Base-by-base conservation (phyloP, 23 tunicate genomes). In the Trididemnum miniatum region DNA sequence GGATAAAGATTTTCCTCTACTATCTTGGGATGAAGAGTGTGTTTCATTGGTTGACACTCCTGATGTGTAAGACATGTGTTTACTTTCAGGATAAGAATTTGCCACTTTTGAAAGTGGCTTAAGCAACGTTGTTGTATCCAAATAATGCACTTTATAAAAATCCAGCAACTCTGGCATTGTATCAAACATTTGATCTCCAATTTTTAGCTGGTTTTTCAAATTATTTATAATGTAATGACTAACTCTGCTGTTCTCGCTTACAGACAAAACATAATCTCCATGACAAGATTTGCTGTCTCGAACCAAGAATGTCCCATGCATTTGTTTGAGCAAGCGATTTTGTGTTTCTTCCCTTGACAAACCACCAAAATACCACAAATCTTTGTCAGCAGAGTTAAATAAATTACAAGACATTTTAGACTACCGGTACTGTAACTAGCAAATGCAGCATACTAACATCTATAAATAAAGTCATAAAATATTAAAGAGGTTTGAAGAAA, bases 231-330 rank as follows among this genome's bases (percentile, higher is more conserved):
- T 96, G 71, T 96, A 96, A 50, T 96, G 99, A 59, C 93, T 88
- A 23, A 96, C 99, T 83, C 88, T 87, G 77, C 97, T 88, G 36
- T 96, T 96, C 81, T 96, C 97, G 77, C 97, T 91, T 7, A 96
- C 99, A 57, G 99, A 96, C 40, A 96, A 60, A 20, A 96, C 99
- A 87, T 74, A 91, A 76, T 96, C 99, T 12, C 96, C 99, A 35
- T 81, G 81, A 66, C 89, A 84, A 4, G 92, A 82, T 0, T 83
- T 88, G 64, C 97, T 91, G 82, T 91, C 92, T 40, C 99, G 83
- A 12, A 96, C 97, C n/a, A 96, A 75, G 71, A 96, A 96, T 4
- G 99, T 82, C 28, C 99, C 99, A 76, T 96, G 97, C 36, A 65
- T 82, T 81, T 91, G 91, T 22, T 84, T 80, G 25, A 88, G 81